Evolutionary conservation across 2,888 invertebrate genomes (phyloP).

Genomic region (Acanthococcus lagerstroemiae): DNA sequence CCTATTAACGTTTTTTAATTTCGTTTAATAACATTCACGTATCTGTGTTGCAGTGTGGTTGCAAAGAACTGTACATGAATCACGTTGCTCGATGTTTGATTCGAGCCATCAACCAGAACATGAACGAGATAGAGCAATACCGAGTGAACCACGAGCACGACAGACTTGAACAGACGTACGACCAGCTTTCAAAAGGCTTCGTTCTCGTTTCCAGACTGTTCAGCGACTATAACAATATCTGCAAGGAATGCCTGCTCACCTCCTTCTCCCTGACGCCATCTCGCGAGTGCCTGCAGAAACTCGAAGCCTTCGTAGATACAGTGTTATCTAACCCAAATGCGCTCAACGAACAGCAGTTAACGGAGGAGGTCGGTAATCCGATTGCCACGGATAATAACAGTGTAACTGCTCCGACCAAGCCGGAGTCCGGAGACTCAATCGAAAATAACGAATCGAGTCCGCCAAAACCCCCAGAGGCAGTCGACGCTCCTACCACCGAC

Average conservation of each 20-base stretch:
- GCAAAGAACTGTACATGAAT: conserved; percentile 12
- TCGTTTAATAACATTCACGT: background rate
- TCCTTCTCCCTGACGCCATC: conserved; percentile 67
- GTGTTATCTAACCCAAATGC: background rate
- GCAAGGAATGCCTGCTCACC: conserved; percentile 60
- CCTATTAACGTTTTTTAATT: too few species aligned
- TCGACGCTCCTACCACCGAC: background rate
- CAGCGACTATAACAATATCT: conserved; percentile 50
- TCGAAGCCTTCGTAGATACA: conserved; percentile 46
- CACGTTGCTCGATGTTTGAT: conserved; percentile 25
- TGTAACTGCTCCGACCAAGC: background rate
- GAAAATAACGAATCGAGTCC: background rate
- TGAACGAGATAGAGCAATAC: conserved; percentile 61
- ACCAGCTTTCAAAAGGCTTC: conserved; percentile 52
- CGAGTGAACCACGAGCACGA: conserved; percentile 49
- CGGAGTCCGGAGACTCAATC: background rate
- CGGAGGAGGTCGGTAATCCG: background rate
- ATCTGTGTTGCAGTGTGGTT: background rate
- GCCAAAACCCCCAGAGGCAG: background rate
- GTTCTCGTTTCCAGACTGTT: conserved; percentile 53
- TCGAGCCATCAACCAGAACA: conserved; percentile 44
- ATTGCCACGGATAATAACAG: background rate
- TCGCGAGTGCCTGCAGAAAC: conserved; percentile 48
- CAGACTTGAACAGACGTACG: conserved; percentile 47
- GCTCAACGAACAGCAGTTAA: background rate